Percentiles rank a stretch among this genome's conserved stretches.
Evolutionary conservation across 1,140 invertebrate genomes (phyloP).

Genomic region (Saccostrea glomerata): DNA sequence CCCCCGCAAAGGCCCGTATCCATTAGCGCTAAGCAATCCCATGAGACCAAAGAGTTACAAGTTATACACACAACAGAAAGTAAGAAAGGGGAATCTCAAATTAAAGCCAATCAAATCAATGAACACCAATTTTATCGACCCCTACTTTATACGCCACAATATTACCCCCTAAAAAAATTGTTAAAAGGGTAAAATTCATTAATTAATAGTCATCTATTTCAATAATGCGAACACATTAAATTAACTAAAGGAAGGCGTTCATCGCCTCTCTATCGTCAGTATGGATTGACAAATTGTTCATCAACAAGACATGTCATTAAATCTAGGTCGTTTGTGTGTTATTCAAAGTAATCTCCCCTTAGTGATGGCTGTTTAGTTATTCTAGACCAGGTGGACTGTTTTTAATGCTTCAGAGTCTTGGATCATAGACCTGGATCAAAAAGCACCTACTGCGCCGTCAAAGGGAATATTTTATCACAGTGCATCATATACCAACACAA

Average conservation of each 20-base stretch:
- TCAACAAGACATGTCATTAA: not conserved
- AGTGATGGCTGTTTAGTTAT: not conserved
- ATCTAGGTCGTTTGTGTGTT: too few relatives aligned
- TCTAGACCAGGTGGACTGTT: not conserved
- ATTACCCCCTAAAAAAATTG: not conserved
- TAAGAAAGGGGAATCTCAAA: constrained; percentile 33
- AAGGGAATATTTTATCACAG: constrained; percentile 2
- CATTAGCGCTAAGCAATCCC: not conserved
- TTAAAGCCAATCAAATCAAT: constrained; percentile 35
- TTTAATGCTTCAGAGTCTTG: not conserved
- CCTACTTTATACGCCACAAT: not conserved
- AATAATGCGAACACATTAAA: not conserved
- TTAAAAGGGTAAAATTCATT: constrained; percentile 23
- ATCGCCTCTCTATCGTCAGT: not conserved
- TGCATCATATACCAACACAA: not conserved
- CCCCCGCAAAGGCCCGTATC: constrained; percentile 19
- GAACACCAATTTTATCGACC: constrained; percentile 4
- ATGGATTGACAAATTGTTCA: not conserved
- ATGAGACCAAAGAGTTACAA: not conserved
- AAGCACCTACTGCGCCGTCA: not conserved
- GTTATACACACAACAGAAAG: not conserved
- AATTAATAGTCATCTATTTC: constrained; percentile 15
- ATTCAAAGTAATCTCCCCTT: not conserved
- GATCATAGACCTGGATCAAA: not conserved
- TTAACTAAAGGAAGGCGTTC: constrained; percentile 8